Base-by-base conservation (phyloP, 2,113 vertebrate genomes). In the Trinectes maculatus region DNA sequence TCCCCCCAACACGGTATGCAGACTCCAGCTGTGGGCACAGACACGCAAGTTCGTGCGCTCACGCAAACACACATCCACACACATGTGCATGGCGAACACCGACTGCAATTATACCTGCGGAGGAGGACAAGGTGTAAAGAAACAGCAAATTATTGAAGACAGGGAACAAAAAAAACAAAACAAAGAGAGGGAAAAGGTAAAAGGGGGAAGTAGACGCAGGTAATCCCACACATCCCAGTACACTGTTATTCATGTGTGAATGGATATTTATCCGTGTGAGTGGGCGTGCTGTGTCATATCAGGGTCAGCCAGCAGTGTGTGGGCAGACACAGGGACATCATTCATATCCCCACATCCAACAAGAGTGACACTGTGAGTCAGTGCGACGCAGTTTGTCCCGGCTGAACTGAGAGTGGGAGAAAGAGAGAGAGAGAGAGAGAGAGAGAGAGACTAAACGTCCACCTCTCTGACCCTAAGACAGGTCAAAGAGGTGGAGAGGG, bases 1-100 rank as follows among this genome's bases (percentile, higher is more conserved):
- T 84, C 54, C 82, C 81, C 83, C 67, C 79, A 86, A 86, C 84
- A 88, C 60, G 63, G 60, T 61, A 40, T 72, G 63, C 53, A 71
- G 71, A 51, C 73, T 83, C 78, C 80, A 80, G 69, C 75, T 86
- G 71, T 63, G 77, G 53, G 64, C 66, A 57, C 57, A 68, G 51
- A 60, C 64, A 63, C 24, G 33, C 72, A 75, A 42, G 52, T 19
- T 57, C 31, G 24, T 13, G 28, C 18, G 40, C 6, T 39, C 44
- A 53, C 15, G n/a, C n/a, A n/a, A n/a, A 61, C 28, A 42, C 31
- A 58, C 51, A 39, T 8, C n/a, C 8, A 48, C 15, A 26, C 13
- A 48, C 24, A 48, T 21, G 6, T 5, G 43, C 34, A 26, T 22
- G 52, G 46, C 22, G 22, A 60, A 28, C 13, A 13, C 42, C 71